Conservation (phyloP, 2,888 invertebrate species). For the Gymnosoma rotundatum region DNA sequence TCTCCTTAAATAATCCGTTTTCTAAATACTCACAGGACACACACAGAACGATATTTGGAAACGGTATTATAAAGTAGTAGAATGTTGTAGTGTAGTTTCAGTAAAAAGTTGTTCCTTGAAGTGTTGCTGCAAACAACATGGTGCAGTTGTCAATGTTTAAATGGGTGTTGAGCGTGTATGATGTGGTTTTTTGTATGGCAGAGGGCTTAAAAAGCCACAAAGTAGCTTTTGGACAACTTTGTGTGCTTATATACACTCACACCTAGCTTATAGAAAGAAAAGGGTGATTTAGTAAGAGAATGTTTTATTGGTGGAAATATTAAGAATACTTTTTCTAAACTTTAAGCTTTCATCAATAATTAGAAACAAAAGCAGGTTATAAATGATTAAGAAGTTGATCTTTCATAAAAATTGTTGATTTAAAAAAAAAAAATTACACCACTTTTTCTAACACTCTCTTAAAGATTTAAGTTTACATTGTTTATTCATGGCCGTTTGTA, state of each 20-base stretch:
- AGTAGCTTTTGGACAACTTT: slow-evolving; percentile 78
- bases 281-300: background rate
- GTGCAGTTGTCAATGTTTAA: slow-evolving; percentile 36
- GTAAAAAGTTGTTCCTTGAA: slow-evolving; percentile 52
- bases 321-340: no score
- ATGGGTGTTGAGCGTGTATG: slow-evolving; percentile 56
- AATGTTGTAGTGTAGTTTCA: slow-evolving; percentile 9
- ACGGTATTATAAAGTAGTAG: slow-evolving; percentile 3
- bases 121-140: slow-evolving; percentile 18
- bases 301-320: background rate
- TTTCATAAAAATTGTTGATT: no score
- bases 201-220: slow-evolving; percentile 77
- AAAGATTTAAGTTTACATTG: background rate
- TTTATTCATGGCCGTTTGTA: slow-evolving; percentile 49
- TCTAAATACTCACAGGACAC: slow-evolving; percentile 57
- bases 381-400: no score
- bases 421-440: background rate
- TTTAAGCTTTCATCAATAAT: no score
- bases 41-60: background rate
- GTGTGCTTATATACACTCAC: slow-evolving; percentile 37
- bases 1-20: slow-evolving; percentile 55
- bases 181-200: slow-evolving; percentile 57
- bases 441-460: background rate
- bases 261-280: background rate
- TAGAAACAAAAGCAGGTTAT: no score